Percentiles rank a stretch among this genome's conserved stretches.
Evolutionary conservation across 2,797 vertebrate species (phyloP).

Genomic region (Leuciscus waleckii): DNA sequence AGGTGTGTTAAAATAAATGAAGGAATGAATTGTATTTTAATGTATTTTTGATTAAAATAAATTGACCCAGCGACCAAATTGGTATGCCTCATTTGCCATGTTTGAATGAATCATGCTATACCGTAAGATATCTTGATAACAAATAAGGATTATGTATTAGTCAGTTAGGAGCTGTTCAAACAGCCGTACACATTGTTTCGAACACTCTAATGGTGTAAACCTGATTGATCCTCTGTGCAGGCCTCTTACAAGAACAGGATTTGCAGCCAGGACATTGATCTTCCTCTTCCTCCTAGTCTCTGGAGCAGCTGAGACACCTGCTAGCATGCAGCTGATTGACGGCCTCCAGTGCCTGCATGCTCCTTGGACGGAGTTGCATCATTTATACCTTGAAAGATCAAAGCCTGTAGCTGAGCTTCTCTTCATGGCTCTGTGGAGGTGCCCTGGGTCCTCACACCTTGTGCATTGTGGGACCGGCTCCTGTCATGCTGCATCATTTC

Average conservation of each 20-base stretch:
- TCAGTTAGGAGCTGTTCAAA: slow-evolving; percentile 13
- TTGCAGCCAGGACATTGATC: slow-evolving; percentile 69
- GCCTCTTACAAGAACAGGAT: slow-evolving; percentile 64
- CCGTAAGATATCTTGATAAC: slow-evolving; percentile 9
- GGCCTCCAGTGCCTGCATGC: slow-evolving; percentile 68
- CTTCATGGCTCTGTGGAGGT: slow-evolving; percentile 61
- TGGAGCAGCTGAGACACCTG: slow-evolving; percentile 75
- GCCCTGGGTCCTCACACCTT: slow-evolving; percentile 60
- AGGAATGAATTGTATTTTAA: background rate
- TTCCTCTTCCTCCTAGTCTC: slow-evolving; percentile 60
- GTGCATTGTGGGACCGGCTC: slow-evolving; percentile 30
- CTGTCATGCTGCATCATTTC: slow-evolving; percentile 71
- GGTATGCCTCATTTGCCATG: background rate
- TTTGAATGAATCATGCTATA: background rate
- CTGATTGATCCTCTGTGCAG: slow-evolving; percentile 69
- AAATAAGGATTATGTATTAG: slow-evolving; percentile 4
- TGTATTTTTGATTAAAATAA: background rate
- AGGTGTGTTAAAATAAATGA: background rate
- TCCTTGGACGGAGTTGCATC: slow-evolving; percentile 19
- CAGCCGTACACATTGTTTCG: slow-evolving; percentile 52
- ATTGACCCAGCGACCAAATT: background rate
- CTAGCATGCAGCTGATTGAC: slow-evolving; percentile 77
- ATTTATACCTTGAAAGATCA: slow-evolving; percentile 40
- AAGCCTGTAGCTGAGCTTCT: slow-evolving; percentile 21
- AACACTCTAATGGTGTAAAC: slow-evolving; percentile 43